Conservation (phyloP, 2,113 vertebrate species). For the Polypterus senegalus region DNA sequence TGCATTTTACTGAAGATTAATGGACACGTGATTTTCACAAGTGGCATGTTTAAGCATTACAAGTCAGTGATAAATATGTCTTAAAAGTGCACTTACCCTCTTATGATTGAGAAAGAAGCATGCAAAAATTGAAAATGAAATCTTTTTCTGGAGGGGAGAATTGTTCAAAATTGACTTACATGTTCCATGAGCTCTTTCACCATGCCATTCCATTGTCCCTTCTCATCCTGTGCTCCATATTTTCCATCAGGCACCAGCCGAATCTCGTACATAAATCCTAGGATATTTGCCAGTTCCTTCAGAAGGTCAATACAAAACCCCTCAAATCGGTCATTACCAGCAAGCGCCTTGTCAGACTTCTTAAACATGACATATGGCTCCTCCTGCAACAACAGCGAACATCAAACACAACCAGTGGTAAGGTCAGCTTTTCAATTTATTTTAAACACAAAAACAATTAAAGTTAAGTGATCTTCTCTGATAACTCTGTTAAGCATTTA, state of each 20-base stretch:
- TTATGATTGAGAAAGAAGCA: no score
- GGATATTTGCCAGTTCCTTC: conserved; percentile 77
- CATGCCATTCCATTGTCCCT: conserved; percentile 97
- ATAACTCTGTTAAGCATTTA: conserved; percentile 37
- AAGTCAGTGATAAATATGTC: no score
- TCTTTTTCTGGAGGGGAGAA: no score
- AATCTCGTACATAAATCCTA: conserved; percentile 92
- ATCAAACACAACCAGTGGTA: conserved; percentile 40
- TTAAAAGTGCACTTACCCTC: no score
- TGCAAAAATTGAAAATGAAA: no score
- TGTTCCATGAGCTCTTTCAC: conserved; percentile 94
- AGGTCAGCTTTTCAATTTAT: conserved; percentile 44
- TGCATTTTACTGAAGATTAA: no score
- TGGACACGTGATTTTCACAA: no score
- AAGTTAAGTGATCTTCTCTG: conserved; percentile 39
- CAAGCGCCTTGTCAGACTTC: conserved; percentile 84
- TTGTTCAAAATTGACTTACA: conserved; percentile 52
- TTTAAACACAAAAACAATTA: conserved; percentile 37
- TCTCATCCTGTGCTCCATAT: conserved; percentile 91
- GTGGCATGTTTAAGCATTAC: no score
- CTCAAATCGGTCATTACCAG: conserved; percentile 90
- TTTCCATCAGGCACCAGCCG: conserved; percentile 85
- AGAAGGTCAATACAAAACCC: conserved; percentile 95
- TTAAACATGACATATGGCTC: conserved; percentile 97
- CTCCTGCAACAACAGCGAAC: conserved; percentile 57